Conservation (phyloP, 2,888 invertebrate species). For the Halocaridina rubra region DNA sequence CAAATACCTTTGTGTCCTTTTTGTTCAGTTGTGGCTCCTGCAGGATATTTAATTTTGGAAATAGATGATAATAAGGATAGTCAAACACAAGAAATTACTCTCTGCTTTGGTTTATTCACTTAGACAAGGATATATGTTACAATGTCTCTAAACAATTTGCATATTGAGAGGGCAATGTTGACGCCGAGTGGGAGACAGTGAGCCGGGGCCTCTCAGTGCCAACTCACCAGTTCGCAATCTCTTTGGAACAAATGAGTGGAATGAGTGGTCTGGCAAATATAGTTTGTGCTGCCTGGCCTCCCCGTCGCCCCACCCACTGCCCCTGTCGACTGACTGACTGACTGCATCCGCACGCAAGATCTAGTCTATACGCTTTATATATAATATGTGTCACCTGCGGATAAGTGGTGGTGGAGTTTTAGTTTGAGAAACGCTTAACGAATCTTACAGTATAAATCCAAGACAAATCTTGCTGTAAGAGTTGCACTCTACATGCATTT, state of each 20-base stretch:
- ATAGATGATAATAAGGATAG: too few relatives aligned
- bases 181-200: slow-evolving; percentile 57
- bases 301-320: slow-evolving; percentile 22
- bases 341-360: too few relatives aligned
- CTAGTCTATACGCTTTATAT: too few relatives aligned
- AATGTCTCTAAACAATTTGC: slow-evolving; percentile 63
- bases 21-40: too few relatives aligned
- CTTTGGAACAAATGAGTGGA: background rate
- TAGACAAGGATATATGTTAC: slow-evolving; percentile 64
- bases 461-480: too few relatives aligned
- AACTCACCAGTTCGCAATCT: background rate
- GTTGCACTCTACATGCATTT: too few relatives aligned
- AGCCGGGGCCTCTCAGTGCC: slow-evolving; percentile 21
- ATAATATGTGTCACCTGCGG: slow-evolving; percentile 17
- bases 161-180: slow-evolving; percentile 57
- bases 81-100: background rate
- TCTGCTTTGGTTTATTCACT: slow-evolving; percentile 64
- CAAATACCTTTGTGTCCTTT: too few relatives aligned
- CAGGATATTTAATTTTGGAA: too few relatives aligned
- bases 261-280: slow-evolving; percentile 21
- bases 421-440: too few relatives aligned
- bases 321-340: background rate
- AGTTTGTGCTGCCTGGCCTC: slow-evolving; percentile 47
- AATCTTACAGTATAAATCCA: too few relatives aligned
- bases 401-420: background rate